These are phyloP conservation scores for Castor canadensis DNA, from an alignment of 2,113 vertebrate species.

Conservation along the genomic window DNA sequence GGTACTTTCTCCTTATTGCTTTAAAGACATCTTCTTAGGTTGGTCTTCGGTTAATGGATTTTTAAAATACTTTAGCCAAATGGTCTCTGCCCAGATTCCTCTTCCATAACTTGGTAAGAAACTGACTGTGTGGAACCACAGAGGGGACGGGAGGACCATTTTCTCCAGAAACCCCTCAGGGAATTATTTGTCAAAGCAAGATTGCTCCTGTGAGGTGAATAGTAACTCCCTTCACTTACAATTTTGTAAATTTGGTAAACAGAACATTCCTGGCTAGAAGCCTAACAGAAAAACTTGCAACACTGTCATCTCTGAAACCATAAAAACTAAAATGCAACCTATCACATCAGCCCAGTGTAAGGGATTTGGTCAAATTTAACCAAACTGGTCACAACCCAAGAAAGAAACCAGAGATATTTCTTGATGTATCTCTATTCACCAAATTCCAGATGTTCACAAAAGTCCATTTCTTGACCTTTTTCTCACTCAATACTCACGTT, in stretches of 20 bases:
- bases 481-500: neutral
- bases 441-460: slow-evolving; percentile 5
- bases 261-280: neutral
- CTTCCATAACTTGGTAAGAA: neutral
- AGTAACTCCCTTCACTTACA: neutral
- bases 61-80: slow-evolving; percentile 4
- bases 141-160: neutral
- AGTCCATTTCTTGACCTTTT: neutral
- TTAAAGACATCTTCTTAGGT: neutral
- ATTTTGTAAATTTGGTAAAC: neutral
- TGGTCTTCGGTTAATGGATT: neutral
- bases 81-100: slow-evolving; percentile 7
- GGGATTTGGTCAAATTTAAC: neutral
- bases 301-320: neutral
- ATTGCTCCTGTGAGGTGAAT: neutral
- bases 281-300: neutral
- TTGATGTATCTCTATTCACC: neutral
- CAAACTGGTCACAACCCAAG: neutral
- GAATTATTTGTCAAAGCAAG: slow-evolving; percentile 40
- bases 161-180: neutral
- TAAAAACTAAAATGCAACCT: neutral
- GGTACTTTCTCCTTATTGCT: slow-evolving; percentile 22
- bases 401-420: neutral
- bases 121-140: neutral
- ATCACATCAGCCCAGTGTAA: neutral